Evolutionary conservation across 1,140 invertebrate species (phyloP).

Genomic region (Cyclargus thomasi): DNA sequence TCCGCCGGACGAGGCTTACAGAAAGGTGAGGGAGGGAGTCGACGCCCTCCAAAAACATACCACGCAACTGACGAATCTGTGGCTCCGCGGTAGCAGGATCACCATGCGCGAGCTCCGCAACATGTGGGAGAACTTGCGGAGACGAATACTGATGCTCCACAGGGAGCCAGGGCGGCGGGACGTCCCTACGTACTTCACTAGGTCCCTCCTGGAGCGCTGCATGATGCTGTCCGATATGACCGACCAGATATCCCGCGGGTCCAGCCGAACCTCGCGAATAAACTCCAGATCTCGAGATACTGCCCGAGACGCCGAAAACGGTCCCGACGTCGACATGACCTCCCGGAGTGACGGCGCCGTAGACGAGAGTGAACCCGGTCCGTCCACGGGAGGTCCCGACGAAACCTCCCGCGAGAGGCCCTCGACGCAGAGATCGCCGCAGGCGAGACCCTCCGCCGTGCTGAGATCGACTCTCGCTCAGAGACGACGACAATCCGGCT

Average conservation of each 20-base stretch:
- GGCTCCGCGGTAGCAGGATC: slow-evolving; percentile 52
- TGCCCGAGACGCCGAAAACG: slow-evolving; percentile 22
- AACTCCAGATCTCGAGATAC: slow-evolving; percentile 19
- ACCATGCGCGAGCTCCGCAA: slow-evolving; percentile 78
- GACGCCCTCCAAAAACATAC: slow-evolving; percentile 59
- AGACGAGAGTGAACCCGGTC: slow-evolving; percentile 23
- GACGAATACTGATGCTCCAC: slow-evolving; percentile 76
- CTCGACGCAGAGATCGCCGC: slow-evolving; percentile 18
- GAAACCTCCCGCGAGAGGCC: slow-evolving; percentile 28
- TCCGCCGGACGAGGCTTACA: slow-evolving; percentile 53
- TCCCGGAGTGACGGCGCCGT: slow-evolving; percentile 17
- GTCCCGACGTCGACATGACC: slow-evolving; percentile 24
- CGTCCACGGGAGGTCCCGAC: slow-evolving; percentile 32
- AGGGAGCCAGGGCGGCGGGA: slow-evolving; percentile 60
- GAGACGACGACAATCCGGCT: slow-evolving; percentile 43
- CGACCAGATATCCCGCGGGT: slow-evolving; percentile 36
- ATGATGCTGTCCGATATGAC: slow-evolving; percentile 58
- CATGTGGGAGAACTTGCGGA: slow-evolving; percentile 79
- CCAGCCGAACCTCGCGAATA: slow-evolving; percentile 34
- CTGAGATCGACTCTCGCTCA: slow-evolving; percentile 39
- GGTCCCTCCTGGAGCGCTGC: slow-evolving; percentile 59
- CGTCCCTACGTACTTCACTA: slow-evolving; percentile 53
- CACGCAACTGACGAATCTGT: slow-evolving; percentile 53
- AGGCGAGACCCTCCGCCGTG: slow-evolving; percentile 33
- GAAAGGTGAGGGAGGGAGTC: slow-evolving; percentile 59